Evolutionary conservation across 2,888 invertebrate genomes (phyloP).

Genomic region (Loripinus fragilis): DNA sequence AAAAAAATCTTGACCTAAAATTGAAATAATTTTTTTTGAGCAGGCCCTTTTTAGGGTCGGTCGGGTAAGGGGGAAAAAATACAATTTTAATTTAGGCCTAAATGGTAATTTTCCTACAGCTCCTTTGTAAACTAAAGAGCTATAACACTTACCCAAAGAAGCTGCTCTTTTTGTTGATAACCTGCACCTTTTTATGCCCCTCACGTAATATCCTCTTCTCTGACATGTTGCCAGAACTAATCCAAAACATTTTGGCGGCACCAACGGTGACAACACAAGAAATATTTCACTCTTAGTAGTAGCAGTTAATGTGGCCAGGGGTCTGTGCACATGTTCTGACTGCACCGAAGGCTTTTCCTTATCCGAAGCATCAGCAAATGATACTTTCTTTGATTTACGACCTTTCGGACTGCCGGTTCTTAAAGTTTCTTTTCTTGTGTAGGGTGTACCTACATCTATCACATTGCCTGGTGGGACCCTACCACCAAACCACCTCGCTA

Average conservation of each 20-base stretch:
- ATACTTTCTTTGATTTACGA: constrained; percentile 67
- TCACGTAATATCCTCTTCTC: constrained; percentile 77
- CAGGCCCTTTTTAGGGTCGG: no score
- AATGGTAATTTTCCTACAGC: no score
- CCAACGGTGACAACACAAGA: constrained; percentile 76
- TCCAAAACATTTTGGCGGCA: constrained; percentile 76
- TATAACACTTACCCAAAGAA: constrained; percentile 73
- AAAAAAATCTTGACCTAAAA: no score
- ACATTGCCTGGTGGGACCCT: constrained; percentile 76
- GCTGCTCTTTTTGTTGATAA: constrained; percentile 73
- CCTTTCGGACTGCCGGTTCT: constrained; percentile 70
- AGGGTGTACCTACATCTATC: constrained; percentile 75
- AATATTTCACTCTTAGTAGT: constrained; percentile 75
- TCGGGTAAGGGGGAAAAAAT: no score
- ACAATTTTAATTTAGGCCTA: no score
- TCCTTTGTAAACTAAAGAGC: no score
- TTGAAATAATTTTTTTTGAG: no score
- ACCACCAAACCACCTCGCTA: constrained; percentile 81
- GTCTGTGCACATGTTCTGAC: constrained; percentile 50
- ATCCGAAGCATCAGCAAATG: constrained; percentile 53
- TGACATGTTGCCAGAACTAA: constrained; percentile 76
- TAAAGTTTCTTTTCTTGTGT: constrained; percentile 66
- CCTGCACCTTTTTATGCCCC: constrained; percentile 72
- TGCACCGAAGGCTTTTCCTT: constrained; percentile 28
- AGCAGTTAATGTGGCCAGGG: constrained; percentile 76